These are phyloP conservation scores for Calidris pygmaea DNA, from an alignment of 2,113 vertebrate genomes.

Conservation along the genomic window DNA sequence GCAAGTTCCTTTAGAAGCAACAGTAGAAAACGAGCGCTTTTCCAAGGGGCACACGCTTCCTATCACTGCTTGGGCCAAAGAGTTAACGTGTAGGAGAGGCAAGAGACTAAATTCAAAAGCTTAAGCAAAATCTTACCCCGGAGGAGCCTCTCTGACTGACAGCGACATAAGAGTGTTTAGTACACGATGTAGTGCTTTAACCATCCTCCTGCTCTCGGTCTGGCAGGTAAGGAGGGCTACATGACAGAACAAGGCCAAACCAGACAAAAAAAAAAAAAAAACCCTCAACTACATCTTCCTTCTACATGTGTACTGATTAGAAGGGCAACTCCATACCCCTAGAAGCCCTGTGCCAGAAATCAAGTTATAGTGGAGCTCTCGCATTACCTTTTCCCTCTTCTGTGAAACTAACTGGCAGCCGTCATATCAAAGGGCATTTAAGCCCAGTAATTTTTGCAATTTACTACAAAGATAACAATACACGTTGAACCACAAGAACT, in stretches of 20 bases:
- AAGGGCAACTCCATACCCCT: background rate
- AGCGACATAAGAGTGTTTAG: rapidly evolving
- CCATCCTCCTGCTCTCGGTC: background rate
- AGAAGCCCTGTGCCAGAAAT: background rate
- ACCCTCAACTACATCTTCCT: background rate
- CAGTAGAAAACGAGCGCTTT: background rate
- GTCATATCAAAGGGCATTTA: background rate
- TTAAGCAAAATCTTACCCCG: background rate
- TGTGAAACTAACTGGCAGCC: background rate
- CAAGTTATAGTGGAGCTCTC: background rate
- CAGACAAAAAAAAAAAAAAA: background rate
- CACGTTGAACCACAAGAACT: background rate
- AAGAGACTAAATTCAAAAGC: background rate
- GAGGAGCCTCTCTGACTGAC: background rate
- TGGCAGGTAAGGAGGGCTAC: background rate
- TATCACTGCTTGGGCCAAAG: background rate
- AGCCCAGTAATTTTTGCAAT: background rate
- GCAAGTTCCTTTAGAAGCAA: background rate
- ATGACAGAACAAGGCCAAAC: background rate
- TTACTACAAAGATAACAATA: background rate
- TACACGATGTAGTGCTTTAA: background rate
- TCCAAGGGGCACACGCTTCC: background rate
- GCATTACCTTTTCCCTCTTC: background rate
- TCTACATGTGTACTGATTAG: background rate
- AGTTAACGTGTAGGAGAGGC: background rate